phyloP scores from a whole-genome alignment of 2,888 invertebrate species.

The Dryobotodes eremita region DNA sequence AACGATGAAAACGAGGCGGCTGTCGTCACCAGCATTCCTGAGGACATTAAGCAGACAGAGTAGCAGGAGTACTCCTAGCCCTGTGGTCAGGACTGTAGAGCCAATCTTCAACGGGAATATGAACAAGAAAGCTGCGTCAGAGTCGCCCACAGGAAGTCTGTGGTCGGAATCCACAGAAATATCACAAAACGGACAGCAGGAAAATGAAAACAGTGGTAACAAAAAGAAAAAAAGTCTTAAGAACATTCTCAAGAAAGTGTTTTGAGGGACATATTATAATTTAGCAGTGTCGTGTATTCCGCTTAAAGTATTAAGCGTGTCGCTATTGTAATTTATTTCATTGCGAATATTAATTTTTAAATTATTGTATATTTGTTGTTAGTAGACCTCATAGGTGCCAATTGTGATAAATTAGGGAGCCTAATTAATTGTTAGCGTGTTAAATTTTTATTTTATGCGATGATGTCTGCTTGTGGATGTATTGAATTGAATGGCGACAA shows the following conservation, averaged over 20 bases:
- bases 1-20: slow-evolving; percentile 88
- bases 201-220: slow-evolving; percentile 76
- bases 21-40: slow-evolving; percentile 91
- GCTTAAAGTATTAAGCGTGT: slow-evolving; percentile 72
- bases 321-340: slow-evolving; percentile 86
- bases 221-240: slow-evolving; percentile 93
- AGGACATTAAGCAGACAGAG: slow-evolving; percentile 90
- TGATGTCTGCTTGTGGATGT: slow-evolving; percentile 75
- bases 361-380: slow-evolving; percentile 82
- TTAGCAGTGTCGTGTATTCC: slow-evolving; percentile 68
- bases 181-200: slow-evolving; percentile 83
- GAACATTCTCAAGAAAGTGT: slow-evolving; percentile 95
- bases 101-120: slow-evolving; percentile 84
- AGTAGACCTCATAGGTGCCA: slow-evolving; percentile 88
- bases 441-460: slow-evolving; percentile 78
- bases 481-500: slow-evolving; percentile 71
- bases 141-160: slow-evolving; percentile 86
- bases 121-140: slow-evolving; percentile 83
- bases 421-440: slow-evolving; percentile 84
- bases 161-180: slow-evolving; percentile 89
- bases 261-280: slow-evolving; percentile 87
- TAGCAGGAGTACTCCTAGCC: slow-evolving; percentile 84
- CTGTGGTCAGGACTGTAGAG: slow-evolving; percentile 80
- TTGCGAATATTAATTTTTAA: slow-evolving; percentile 82
- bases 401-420: slow-evolving; percentile 90